These are phyloP conservation scores for Crossaster papposus DNA, from an alignment of 53 echinoderm and acorn worm genomes.

Conservation along the genomic window DNA sequence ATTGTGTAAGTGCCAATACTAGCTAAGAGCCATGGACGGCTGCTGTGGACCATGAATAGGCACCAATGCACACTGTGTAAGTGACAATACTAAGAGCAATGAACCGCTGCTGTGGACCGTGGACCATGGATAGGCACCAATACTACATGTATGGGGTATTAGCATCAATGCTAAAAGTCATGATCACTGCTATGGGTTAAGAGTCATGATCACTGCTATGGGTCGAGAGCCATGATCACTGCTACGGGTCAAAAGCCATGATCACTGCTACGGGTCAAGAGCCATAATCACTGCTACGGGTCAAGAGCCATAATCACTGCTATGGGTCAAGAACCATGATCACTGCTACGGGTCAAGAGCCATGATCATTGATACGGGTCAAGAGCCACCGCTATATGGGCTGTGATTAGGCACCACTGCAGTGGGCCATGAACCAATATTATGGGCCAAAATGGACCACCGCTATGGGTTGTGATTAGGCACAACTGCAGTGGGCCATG, in stretches of 20 bases:
- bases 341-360: not conserved
- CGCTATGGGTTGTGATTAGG: not conserved
- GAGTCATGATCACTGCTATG: too few species aligned
- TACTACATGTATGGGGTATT: not conserved
- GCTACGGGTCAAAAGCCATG: not conserved
- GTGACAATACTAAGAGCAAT: too few species aligned
- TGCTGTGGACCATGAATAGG: not conserved
- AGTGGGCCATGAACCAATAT: not conserved
- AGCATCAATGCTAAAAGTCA: not conserved
- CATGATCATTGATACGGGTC: not conserved
- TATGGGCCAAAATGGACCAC: not conserved
- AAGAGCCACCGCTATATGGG: not conserved
- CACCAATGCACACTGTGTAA: too few species aligned
- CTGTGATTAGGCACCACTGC: not conserved
- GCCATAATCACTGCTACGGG: not conserved
- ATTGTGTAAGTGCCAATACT: too few species aligned
- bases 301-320: too few species aligned
- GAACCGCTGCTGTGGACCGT: too few species aligned
- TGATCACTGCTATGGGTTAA: not conserved
- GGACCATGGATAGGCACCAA: too few species aligned
- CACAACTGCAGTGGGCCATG: not conserved
- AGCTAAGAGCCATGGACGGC: not conserved
- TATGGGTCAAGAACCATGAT: too few species aligned
- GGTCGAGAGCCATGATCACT: not conserved
- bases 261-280: not conserved